Percentiles rank a stretch among this genome's conserved stretches.
Conservation (phyloP, 2,797 vertebrate species). For the Sebastes cheni region DNA sequence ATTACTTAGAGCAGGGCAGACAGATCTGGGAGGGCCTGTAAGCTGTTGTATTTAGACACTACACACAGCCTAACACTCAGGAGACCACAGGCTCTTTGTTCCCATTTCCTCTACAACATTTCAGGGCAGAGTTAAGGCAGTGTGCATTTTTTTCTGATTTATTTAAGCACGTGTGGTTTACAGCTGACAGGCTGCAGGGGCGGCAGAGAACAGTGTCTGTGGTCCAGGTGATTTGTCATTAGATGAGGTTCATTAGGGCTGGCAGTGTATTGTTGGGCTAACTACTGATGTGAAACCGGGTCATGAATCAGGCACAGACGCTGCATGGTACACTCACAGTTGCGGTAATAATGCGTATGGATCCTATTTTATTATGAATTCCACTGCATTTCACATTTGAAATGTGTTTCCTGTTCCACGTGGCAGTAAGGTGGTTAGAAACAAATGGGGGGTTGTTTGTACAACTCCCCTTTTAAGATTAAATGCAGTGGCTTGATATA, state of each 20-base stretch:
- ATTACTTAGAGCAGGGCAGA: slow-evolving; percentile 50
- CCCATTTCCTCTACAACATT: slow-evolving; percentile 56
- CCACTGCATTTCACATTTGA: slow-evolving; percentile 16
- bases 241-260: slow-evolving; percentile 67
- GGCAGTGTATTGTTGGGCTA: slow-evolving; percentile 58
- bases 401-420: slow-evolving; percentile 7
- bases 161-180: slow-evolving; percentile 56
- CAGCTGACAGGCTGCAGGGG: slow-evolving; percentile 57
- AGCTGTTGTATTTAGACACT: slow-evolving; percentile 65
- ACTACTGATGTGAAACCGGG: slow-evolving; percentile 67
- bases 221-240: slow-evolving; percentile 76
- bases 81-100: slow-evolving; percentile 63
- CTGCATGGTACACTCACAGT: slow-evolving; percentile 15
- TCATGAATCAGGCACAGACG: slow-evolving; percentile 58
- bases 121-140: slow-evolving; percentile 54
- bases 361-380: slow-evolving; percentile 37
- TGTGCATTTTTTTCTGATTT: slow-evolving; percentile 43
- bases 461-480: background rate
- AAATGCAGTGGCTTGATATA: background rate
- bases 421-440: background rate
- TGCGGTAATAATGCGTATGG: slow-evolving; percentile 41
- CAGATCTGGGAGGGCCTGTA: slow-evolving; percentile 57
- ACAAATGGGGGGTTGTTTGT: background rate
- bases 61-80: slow-evolving; percentile 48
- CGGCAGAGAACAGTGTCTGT: slow-evolving; percentile 50